Conservation (phyloP, 2,888 invertebrate species). For the Chalcis sispes region DNA sequence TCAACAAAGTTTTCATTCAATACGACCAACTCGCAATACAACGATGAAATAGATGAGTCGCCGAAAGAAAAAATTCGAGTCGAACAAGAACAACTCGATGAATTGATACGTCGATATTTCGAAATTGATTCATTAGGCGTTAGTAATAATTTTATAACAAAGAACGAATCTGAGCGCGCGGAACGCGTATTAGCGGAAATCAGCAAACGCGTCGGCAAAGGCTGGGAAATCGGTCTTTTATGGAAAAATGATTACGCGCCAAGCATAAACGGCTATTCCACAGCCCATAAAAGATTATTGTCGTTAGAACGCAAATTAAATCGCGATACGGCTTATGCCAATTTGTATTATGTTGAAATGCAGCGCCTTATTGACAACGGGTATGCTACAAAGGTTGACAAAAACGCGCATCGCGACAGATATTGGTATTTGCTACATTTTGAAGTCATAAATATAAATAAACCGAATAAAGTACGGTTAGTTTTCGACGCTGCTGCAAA, state of each 20-base stretch:
- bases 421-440: slow-evolving; percentile 20
- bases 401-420: background rate
- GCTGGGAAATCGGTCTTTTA: slow-evolving; percentile 1
- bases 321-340: background rate
- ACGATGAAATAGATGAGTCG: no score
- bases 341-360: slow-evolving; percentile 22
- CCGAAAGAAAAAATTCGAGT: no score
- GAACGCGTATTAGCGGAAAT: no score
- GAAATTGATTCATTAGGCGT: no score
- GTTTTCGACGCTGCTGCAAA: slow-evolving; percentile 30
- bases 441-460: slow-evolving; percentile 4
- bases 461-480: slow-evolving; percentile 7
- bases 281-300: background rate
- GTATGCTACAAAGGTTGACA: background rate
- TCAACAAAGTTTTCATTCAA: no score
- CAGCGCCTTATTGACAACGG: slow-evolving; percentile 9
- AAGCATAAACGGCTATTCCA: background rate
- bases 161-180: no score
- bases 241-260: background rate
- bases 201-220: background rate
- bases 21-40: no score
- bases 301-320: background rate
- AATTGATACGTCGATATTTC: no score
- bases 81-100: no score
- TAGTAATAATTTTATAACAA: no score